These are phyloP conservation scores for Mythimna ferrago DNA, from an alignment of 2,888 invertebrate species.

Conservation along the genomic window DNA sequence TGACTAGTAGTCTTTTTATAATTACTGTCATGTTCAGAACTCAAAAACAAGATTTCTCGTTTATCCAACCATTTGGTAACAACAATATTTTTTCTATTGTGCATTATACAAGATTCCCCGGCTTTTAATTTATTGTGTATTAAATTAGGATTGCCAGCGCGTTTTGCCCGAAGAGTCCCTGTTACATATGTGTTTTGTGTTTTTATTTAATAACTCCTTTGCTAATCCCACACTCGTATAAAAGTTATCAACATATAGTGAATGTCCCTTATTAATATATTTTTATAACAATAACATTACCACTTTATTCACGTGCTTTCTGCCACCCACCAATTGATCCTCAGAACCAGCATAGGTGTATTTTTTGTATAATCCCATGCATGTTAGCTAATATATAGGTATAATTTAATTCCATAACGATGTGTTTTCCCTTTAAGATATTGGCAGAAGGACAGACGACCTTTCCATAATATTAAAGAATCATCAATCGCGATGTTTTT, in stretches of 20 bases:
- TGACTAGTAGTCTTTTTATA: conserved; percentile 1
- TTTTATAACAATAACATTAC: not conserved
- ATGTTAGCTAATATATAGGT: not conserved
- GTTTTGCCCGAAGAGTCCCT: conserved; percentile 57
- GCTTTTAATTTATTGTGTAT: not conserved
- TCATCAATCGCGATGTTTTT: not conserved
- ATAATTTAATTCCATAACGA: not conserved
- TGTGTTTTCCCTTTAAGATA: not conserved
- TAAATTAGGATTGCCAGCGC: conserved; percentile 30
- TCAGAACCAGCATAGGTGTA: not conserved
- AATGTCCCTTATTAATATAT: not conserved
- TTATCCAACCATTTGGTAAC: conserved; percentile 58
- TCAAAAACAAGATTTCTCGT: conserved; percentile 66
- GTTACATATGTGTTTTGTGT: conserved; percentile 58
- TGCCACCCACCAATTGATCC: not conserved
- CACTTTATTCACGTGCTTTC: not conserved
- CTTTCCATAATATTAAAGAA: not conserved
- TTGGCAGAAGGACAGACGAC: not conserved
- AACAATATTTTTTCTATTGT: conserved; percentile 51
- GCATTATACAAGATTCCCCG: conserved; percentile 10
- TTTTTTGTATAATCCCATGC: not conserved
- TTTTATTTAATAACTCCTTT: conserved; percentile 56
- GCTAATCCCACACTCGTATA: conserved; percentile 56
- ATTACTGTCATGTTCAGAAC: conserved; percentile 30
- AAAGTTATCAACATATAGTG: conserved; percentile 57